Evolutionary conservation across 2,797 vertebrate species (phyloP).

Genomic region (Forpus xanthops): DNA sequence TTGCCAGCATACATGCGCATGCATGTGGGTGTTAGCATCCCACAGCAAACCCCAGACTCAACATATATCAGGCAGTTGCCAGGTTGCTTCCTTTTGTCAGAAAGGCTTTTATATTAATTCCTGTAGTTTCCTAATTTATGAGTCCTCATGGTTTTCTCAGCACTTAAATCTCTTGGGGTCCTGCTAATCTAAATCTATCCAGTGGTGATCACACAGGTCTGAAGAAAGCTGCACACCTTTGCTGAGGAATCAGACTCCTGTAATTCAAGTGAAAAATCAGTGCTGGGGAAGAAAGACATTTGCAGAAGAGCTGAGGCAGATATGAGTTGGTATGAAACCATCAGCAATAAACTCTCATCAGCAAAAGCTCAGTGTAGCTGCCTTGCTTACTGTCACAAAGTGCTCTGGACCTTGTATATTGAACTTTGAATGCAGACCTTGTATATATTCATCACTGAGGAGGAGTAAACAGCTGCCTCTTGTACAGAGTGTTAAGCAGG

Average conservation of each 20-base stretch:
- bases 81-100: neutral
- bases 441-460: neutral
- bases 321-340: neutral
- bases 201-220: neutral
- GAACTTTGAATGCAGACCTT: neutral
- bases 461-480: neutral
- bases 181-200: neutral
- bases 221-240: neutral
- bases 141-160: neutral
- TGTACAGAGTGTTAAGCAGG: neutral
- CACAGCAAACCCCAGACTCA: neutral
- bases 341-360: conserved; percentile 24
- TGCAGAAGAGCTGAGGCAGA: conserved; percentile 21
- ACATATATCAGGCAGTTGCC: neutral
- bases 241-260: neutral
- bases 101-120: neutral
- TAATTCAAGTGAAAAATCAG: neutral
- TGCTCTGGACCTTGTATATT: neutral
- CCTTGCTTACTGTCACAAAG: neutral
- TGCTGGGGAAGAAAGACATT: neutral
- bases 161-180: neutral
- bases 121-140: neutral
- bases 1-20: neutral
- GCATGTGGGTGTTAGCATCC: neutral
- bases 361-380: neutral